A percentile compares a stretch with the other conserved stretches of the same genome.
Evolutionary conservation across 2,113 vertebrate species (phyloP).

Genomic region (Prionailurus bengalensis): DNA sequence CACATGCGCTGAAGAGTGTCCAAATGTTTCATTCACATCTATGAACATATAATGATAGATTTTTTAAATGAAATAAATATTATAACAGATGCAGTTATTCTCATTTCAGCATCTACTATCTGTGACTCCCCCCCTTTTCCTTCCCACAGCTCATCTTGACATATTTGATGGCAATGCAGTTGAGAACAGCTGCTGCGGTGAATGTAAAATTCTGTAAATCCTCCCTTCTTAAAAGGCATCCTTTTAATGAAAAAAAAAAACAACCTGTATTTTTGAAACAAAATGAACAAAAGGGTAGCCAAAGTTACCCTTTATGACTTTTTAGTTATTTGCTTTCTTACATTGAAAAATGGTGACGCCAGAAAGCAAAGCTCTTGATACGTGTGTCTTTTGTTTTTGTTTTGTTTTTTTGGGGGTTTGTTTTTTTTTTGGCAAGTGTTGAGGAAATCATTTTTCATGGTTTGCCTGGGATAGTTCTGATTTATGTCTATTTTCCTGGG

Average conservation of each 20-base stretch:
- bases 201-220: not conserved
- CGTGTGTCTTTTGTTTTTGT: too few relatives aligned
- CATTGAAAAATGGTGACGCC: not conserved
- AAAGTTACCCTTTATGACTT: not conserved
- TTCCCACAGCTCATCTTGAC: not conserved
- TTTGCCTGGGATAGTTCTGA: not conserved
- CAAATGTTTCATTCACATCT: not conserved
- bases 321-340: not conserved
- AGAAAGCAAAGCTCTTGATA: not conserved
- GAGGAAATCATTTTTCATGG: not conserved
- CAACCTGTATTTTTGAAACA: not conserved
- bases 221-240: not conserved
- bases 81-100: not conserved
- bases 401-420: too few relatives aligned
- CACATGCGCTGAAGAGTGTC: not conserved
- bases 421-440: not conserved
- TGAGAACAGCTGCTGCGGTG: not conserved
- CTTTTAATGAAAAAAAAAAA: not conserved
- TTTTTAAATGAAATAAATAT: not conserved
- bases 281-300: not conserved
- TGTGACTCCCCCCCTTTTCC: not conserved
- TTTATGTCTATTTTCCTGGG: not conserved
- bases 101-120: not conserved
- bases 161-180: not conserved
- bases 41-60: not conserved